Evolutionary conservation across 2,888 invertebrate species (phyloP), one percentile per base, ranked within the genome.

Genomic region (Perdita meconis): DNA sequence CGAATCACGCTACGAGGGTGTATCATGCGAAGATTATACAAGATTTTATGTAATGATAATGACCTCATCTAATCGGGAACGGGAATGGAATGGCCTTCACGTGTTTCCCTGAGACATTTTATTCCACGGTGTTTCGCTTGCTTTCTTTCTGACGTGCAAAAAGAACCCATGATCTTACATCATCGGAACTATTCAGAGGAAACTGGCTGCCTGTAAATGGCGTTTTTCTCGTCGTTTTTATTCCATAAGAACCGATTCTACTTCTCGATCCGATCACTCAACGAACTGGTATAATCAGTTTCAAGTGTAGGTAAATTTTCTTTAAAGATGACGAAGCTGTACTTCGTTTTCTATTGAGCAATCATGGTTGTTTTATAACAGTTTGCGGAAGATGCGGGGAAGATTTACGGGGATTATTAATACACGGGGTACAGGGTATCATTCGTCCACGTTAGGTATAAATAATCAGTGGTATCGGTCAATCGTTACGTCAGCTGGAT

Each of bases 21-120:
- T 26, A 50, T 63, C 26, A 51, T 30, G 34, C 22, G n/a, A 63
- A 53, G 57, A 69, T 75, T 79, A 56, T 30, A 13, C 61, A 78
- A 70, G 30, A 61, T 78, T 81, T 71, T 65, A 78, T 79, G 50
- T 74, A 72, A 78, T 42, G 30, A 53, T 74, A 68, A 65, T 72
- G 61, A 63, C 6, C 26, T 1, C 1, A 12, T 19, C 8, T 51
- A 59, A 72, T 38, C 8, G 44, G 24, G 51, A 53, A 38, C 34
- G 40, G 42, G 0, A 24, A 57, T 66, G 57, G 64, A 26, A 51
- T 53, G 57, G 38, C 63, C 61, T 66, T 66, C 53, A n/a, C 50
- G 57, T 13, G 36, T 53, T 47, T 26, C n/a, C 30, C 12, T 0
- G 13, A 30, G 50, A 55, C 65, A 24, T 63, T 3, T 47, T 74